These are phyloP conservation scores for Bradysia coprophila DNA, from an alignment of 1,140 invertebrate genomes.

Conservation along the genomic window DNA sequence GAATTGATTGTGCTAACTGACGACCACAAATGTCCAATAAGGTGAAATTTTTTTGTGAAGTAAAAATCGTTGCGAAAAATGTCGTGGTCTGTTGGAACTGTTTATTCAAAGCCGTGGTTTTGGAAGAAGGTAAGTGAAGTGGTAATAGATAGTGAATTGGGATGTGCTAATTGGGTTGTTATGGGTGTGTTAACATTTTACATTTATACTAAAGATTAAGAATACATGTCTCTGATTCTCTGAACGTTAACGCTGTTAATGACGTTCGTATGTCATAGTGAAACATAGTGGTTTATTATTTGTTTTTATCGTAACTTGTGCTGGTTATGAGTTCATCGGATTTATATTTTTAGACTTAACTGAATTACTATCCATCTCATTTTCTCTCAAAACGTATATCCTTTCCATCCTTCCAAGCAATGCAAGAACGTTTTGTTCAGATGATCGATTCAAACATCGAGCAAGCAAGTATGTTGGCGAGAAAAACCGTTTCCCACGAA, in stretches of 20 bases:
- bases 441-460: background rate
- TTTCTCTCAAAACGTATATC: background rate
- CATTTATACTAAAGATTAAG: background rate
- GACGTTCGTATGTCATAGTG: too few species aligned
- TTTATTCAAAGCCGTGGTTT: constrained; percentile 1
- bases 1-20: too few species aligned
- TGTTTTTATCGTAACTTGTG: too few species aligned
- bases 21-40: background rate
- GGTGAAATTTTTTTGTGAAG: background rate
- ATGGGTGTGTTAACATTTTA: background rate
- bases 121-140: background rate
- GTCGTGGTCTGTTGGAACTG: constrained; percentile 1
- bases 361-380: too few species aligned
- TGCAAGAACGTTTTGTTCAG: background rate
- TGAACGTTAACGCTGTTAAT: too few species aligned
- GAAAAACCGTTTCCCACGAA: background rate
- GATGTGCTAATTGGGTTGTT: background rate
- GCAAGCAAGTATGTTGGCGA: background rate
- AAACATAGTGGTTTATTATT: too few species aligned
- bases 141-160: background rate
- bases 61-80: background rate
- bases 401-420: background rate
- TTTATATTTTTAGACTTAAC: too few species aligned
- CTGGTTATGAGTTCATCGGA: too few species aligned
- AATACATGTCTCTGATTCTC: too few species aligned